These are phyloP conservation scores for Trachelus tabidus DNA, from an alignment of 2,888 invertebrate genomes.

Conservation along the genomic window DNA sequence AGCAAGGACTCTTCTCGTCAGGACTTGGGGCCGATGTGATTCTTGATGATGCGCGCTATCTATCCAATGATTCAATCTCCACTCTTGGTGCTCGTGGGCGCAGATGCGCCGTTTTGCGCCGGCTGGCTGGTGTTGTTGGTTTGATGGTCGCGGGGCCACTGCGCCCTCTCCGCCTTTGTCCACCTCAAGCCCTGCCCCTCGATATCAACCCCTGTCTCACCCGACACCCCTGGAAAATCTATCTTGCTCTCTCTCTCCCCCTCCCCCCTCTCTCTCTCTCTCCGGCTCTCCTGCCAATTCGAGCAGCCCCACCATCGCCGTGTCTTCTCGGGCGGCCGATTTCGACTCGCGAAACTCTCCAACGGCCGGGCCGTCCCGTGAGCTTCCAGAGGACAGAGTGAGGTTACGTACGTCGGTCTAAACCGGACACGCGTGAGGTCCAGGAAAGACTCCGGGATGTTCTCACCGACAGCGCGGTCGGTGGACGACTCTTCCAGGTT, in stretches of 20 bases:
- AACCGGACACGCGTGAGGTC: background rate
- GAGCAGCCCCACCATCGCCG: background rate
- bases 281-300: background rate
- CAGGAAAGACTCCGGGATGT: background rate
- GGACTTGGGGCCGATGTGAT: background rate
- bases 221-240: conserved; percentile 41
- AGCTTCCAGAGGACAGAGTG: background rate
- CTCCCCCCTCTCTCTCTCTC: conserved; percentile 20
- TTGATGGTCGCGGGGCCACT: conserved; percentile 69
- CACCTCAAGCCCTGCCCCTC: conserved; percentile 67
- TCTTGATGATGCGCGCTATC: conserved; percentile 29
- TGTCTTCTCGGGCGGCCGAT: conserved; percentile 7
- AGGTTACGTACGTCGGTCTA: background rate
- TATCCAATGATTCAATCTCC: conserved; percentile 45
- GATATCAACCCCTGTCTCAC: conserved; percentile 48
- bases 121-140: conserved; percentile 61
- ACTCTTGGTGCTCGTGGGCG: conserved; percentile 26
- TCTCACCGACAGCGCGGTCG: background rate
- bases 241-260: conserved; percentile 35
- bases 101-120: conserved; percentile 27
- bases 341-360: conserved; percentile 1
- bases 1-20: background rate
- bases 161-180: conserved; percentile 70
- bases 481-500: conserved; percentile 11
- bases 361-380: conserved; percentile 1